Conservation (phyloP, 2,888 invertebrate species). For the Hylaea fasciaria region DNA sequence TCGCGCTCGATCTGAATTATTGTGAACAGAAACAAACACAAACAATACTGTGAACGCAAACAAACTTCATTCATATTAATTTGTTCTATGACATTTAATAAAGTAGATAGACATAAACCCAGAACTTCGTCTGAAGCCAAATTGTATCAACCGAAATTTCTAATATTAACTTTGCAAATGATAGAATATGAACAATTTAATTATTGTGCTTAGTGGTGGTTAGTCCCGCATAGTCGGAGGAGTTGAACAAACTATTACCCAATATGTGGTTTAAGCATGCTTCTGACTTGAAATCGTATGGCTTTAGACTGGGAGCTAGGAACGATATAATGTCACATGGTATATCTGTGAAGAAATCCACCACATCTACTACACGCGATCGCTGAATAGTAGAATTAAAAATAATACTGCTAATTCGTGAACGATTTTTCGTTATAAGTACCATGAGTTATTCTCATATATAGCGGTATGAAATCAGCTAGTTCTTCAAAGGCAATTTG, state of each 20-base stretch:
- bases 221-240: constrained; percentile 24
- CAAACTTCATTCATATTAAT: neutral
- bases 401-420: too few relatives aligned
- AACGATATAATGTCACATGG: neutral
- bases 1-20: too few relatives aligned
- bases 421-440: too few relatives aligned
- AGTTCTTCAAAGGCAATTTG: too few relatives aligned
- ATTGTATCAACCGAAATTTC: neutral
- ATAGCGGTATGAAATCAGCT: too few relatives aligned
- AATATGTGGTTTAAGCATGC: constrained; percentile 27
- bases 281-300: constrained; percentile 18
- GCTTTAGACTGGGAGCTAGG: constrained; percentile 5
- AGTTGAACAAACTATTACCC: constrained; percentile 25
- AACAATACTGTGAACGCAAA: neutral
- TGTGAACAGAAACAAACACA: too few relatives aligned
- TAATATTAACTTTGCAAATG: constrained; percentile 17
- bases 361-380: too few relatives aligned
- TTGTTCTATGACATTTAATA: too few relatives aligned
- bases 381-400: too few relatives aligned
- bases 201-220: constrained; percentile 24
- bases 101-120: neutral
- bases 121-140: neutral
- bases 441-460: too few relatives aligned
- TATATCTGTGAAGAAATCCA: too few relatives aligned
- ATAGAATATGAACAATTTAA: constrained; percentile 29